A percentile compares a stretch with the other conserved stretches of the same genome.
phyloP scores from a whole-genome alignment of 1,140 invertebrate species.

The Phocides pigmalion region DNA sequence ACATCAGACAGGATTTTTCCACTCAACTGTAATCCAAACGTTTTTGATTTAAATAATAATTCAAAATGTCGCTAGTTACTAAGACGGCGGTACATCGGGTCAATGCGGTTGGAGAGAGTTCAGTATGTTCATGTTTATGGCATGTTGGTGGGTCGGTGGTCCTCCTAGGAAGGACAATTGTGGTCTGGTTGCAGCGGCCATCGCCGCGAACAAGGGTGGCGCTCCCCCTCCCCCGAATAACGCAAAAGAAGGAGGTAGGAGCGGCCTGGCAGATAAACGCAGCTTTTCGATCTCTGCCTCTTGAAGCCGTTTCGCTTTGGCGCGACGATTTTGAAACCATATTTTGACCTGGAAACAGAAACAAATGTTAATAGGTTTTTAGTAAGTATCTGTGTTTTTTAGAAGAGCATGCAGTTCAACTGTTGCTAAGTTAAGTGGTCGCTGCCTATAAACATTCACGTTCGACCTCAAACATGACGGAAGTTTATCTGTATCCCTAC shows the following conservation, averaged over 20 bases:
- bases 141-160: slow-evolving; percentile 74
- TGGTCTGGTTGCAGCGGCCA: slow-evolving; percentile 74
- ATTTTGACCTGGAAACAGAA: slow-evolving; percentile 90
- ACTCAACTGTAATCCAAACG: background rate
- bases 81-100: slow-evolving; percentile 64
- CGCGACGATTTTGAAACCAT: slow-evolving; percentile 98
- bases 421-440: too few relatives aligned
- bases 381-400: background rate
- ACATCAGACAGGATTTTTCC: slow-evolving; percentile 6
- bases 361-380: background rate
- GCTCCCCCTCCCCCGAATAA: slow-evolving; percentile 74
- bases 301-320: slow-evolving; percentile 96
- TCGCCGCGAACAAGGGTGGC: slow-evolving; percentile 75
- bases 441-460: too few relatives aligned
- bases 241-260: slow-evolving; percentile 73
- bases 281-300: slow-evolving; percentile 96
- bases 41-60: slow-evolving; percentile 21
- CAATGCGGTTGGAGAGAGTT: slow-evolving; percentile 79
- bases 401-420: too few relatives aligned
- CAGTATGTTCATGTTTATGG: slow-evolving; percentile 80
- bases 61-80: slow-evolving; percentile 44
- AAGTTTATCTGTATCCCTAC: too few relatives aligned
- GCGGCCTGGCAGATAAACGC: slow-evolving; percentile 69
- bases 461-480: too few relatives aligned
- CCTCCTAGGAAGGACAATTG: slow-evolving; percentile 77